Conservation (phyloP, 2,113 vertebrate genomes). For the Sula dactylatra region DNA sequence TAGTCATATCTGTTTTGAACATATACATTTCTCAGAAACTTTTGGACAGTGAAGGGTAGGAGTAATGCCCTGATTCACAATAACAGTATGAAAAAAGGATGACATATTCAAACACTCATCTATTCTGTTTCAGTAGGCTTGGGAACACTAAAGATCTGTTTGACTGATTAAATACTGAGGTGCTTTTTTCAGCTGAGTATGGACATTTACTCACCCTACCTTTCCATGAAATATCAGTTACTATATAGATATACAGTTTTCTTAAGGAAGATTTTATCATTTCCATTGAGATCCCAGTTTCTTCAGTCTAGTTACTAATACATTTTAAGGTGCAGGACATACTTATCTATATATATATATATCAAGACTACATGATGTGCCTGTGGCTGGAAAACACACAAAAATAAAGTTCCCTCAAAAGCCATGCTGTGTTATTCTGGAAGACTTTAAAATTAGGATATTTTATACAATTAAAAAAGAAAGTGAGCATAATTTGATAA, state of each 20-base stretch:
- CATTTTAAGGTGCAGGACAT: background rate
- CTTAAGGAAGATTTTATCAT: background rate
- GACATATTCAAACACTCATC: background rate
- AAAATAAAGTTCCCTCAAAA: background rate
- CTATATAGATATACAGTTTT: background rate
- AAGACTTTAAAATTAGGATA: background rate
- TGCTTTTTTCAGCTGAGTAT: background rate
- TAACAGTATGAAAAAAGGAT: background rate
- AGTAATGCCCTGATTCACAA: background rate
- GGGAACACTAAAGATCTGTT: background rate
- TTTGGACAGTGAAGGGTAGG: background rate
- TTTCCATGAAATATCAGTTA: background rate
- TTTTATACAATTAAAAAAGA: background rate
- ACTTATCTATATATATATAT: background rate
- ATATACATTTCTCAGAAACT: background rate
- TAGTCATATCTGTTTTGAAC: background rate
- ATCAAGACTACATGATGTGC: background rate
- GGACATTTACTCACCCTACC: background rate
- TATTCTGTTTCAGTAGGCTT: background rate
- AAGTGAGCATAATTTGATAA: background rate
- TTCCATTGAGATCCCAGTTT: background rate
- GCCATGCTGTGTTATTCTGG: background rate
- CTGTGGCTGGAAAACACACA: background rate
- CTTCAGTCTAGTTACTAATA: background rate
- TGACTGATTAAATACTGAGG: background rate